Base-by-base conservation (phyloP, 30 jellyfish, hydroid and myxozoan species). In the Hydractinia symbiolongicarpus region DNA sequence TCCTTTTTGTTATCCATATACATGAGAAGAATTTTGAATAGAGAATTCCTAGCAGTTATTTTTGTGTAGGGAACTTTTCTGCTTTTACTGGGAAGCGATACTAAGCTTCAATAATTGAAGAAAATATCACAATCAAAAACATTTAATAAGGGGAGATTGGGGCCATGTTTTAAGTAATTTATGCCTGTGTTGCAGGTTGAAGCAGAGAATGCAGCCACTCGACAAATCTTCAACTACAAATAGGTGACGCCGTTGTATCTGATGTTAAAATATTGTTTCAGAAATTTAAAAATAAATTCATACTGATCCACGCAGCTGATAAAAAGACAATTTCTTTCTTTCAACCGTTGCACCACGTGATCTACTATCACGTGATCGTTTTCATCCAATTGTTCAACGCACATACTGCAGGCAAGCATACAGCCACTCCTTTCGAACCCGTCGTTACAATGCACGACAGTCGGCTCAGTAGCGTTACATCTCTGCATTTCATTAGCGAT, bases 351-450 rank as follows among this genome's bases (percentile, higher is more conserved):
- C 53, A 75, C 86, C 74, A 88, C 50, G 55, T 53, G 69, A 6
- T 21, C 79, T 9, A 88, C 83, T 55, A 79, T 79, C 68, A 77
- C 89, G n/a, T 75, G 53, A 20, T 90, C 90, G 40, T 78, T 50
- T 20, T 16, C 64, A 68, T 20, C 66, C 79, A 81, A 79, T 71
- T 49, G 58, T 67, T 88, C 79, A 7, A 83, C 81, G 4, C 87
- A 60, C 62, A 61, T 68, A 4, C 79, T 17, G 71, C 85, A 77
- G 7, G 89, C 90, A 53, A 86, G 71, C 60, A 88, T 54, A 5
- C 89, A 72, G 5, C 96, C 96, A 52, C 90, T 88, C 60, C 96
- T 70, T 20, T 90, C 96, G 61, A 83, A 83, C 21, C 96, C 96
- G 66, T 88, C 96, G 73, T 89, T 82, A 83, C 96, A 88, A 30